Evolutionary conservation across 2,888 invertebrate species (phyloP).

Genomic region (Dicranocentrus wangi): DNA sequence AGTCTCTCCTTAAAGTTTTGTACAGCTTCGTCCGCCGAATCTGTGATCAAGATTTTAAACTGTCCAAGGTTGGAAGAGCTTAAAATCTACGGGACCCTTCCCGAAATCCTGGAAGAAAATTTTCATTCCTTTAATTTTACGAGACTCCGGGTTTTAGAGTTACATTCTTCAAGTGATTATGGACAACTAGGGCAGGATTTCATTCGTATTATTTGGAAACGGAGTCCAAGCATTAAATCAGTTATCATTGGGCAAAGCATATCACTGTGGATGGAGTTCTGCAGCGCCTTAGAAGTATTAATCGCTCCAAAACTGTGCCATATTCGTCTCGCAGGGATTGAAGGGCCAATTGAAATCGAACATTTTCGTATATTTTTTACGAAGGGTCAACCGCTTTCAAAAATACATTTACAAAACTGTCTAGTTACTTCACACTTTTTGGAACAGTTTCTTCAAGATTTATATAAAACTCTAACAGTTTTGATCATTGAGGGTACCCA

Average conservation of each 20-base stretch:
- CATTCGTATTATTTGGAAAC: conserved; percentile 34
- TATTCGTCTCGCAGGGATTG: conserved; percentile 40
- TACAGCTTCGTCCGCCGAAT: conserved; percentile 28
- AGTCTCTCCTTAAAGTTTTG: conserved; percentile 52
- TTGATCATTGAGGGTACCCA: conserved; percentile 48
- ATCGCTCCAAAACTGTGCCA: conserved; percentile 27
- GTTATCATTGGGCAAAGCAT: conserved; percentile 48
- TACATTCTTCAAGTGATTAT: conserved; percentile 50
- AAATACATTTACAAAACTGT: conserved; percentile 48
- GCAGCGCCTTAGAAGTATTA: neutral
- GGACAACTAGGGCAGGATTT: conserved; percentile 51
- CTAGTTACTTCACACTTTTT: conserved; percentile 39
- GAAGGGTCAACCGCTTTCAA: neutral
- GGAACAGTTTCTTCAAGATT: conserved; percentile 30
- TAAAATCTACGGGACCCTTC: conserved; percentile 55
- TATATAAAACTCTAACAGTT: conserved; percentile 15
- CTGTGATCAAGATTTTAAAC: conserved; percentile 51
- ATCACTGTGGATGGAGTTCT: conserved; percentile 48
- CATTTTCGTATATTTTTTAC: conserved; percentile 33
- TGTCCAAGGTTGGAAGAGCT: conserved; percentile 54
- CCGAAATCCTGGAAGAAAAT: conserved; percentile 32
- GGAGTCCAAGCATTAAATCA: conserved; percentile 39
- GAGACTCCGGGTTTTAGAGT: conserved; percentile 37
- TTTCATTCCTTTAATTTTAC: conserved; percentile 40
- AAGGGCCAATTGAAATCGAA: conserved; percentile 27